Evolutionary conservation across 2,797 vertebrate genomes (phyloP), one percentile per base, ranked within the genome.

Genomic region (Poecilia gillii): DNA sequence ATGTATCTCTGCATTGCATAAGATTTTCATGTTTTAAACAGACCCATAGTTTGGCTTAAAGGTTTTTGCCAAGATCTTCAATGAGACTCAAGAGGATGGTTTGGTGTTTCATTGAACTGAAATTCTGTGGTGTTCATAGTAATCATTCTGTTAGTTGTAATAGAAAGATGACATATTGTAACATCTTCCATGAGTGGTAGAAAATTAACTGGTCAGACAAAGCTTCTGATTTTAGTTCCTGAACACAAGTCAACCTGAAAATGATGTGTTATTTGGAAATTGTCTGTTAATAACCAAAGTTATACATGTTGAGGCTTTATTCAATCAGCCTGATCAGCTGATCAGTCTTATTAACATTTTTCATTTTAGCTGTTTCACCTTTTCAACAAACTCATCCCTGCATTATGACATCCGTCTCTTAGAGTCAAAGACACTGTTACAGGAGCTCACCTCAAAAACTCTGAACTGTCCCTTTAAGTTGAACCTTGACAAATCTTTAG

Each of bases 1-100:
- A 75, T 81, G 39, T 51, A 71, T 73, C 4, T 76, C 71, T 84
- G 31, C 59, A n/a, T 74, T 79, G 73, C 20, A 36, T 12, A 28
- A 23, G 36, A 68, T 75, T 79, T 73, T 43, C 9, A 46, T 13
- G n/a, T 75, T 78, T 3, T 39, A 47, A 73, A 0, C 14, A 9
- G 2, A 55, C 33, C 31, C 13, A 18, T 49, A 43, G 13, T 78
- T 59, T 49, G 4, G 25, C 39, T 64, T n/a, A 18, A 73, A 33
- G 11, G 16, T n/a, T 43, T 70, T 43, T 70, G 28, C 39, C 11
- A 43, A 6, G 2, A 6, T 43, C 23, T 43, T 70, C 41, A 70
- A 43, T n/a, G 23, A 41, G 36, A 68, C 36, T 68, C 36, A 41
- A 25, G 23, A 41, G 14, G 14, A 62, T 33, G 33, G 59, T 18